Conservation (phyloP, 1,140 invertebrate species). For the Cyrtorhinus lividipennis region DNA sequence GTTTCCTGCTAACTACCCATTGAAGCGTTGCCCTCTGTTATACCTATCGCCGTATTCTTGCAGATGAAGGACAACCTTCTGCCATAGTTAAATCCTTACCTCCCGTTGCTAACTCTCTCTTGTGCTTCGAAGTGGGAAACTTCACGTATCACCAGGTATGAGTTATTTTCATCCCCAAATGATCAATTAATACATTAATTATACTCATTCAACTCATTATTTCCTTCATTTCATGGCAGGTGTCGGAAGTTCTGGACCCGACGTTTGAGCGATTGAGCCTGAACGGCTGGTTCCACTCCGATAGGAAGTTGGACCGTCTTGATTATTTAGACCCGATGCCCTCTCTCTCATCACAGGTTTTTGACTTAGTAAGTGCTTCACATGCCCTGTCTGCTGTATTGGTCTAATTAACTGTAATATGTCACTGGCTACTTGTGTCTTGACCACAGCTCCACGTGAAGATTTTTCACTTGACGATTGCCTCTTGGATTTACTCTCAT, state of each 20-base stretch:
- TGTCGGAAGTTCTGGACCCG: slow-evolving; percentile 21
- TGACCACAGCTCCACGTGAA: too few species aligned
- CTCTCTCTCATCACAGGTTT: not conserved
- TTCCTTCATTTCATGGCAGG: slow-evolving; percentile 19
- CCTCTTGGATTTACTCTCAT: not conserved
- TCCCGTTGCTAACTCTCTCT: slow-evolving; percentile 22
- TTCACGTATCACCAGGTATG: slow-evolving; percentile 25
- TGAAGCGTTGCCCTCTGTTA: too few species aligned
- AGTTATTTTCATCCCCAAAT: not conserved
- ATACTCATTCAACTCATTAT: too few species aligned
- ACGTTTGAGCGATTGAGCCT: slow-evolving; percentile 21
- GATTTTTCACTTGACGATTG: not conserved
- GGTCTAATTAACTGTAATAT: too few species aligned
- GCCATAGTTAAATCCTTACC: slow-evolving; percentile 15
- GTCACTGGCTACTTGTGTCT: too few species aligned
- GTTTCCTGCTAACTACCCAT: too few species aligned
- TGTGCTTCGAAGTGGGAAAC: slow-evolving; percentile 25
- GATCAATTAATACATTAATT: too few species aligned
- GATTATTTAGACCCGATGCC: slow-evolving; percentile 13
- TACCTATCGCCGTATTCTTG: too few species aligned
- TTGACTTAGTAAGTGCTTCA: not conserved
- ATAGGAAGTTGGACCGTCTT: not conserved
- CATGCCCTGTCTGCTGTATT: too few species aligned
- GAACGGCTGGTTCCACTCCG: slow-evolving; percentile 26
- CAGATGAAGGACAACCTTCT: slow-evolving; percentile 17